Base-by-base conservation (phyloP, 37 sponge, comb jelly and placozoan genomes). In the Beroe ovata region DNA sequence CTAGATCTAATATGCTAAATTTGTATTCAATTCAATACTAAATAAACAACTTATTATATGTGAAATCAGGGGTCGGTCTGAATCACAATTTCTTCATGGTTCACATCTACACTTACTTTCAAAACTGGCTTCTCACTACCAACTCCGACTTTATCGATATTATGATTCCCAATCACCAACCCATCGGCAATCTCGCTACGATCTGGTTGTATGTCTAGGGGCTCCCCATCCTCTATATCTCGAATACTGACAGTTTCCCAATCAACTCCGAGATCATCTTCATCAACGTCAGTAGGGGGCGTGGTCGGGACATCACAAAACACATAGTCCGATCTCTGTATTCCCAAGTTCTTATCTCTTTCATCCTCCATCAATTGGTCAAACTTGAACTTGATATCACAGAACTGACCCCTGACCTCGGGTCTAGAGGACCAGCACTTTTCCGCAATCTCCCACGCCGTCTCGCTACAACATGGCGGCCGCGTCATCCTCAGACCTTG, bases 391-490 rank as follows among this genome's bases (percentile, higher is more conserved):
- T 77, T 77, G n/a, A 77, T 77, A 1, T 42, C 54, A 20, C n/a
- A 36, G 54, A 77, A 77, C n/a, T 39, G 36, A 8, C 54, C 84
- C 47, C 84, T 77, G 14, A n/a, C 47, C 4, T 39, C 47, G 8
- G 84, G 41, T 0, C 33, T 37, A 1, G 19, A 18, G 25, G 35
- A 30, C 84, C 84, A 77, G 54, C 84, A 77, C 28, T 35, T 16
- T 54, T 36, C 28, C 4, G 54, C 54, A 18, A 77, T 42, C 22
- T 4, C n/a, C 84, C 84, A 77, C 25, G 33, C 42, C 11, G n/a
- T 16, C 22, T 77, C 84, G 54, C 28, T 39, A 25, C 84, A 77
- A 4, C 54, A 77, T 6, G 84, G 84, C 47, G 84, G 84, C 84
- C 33, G 84, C 14, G 39, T 42, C 84, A 42, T 42, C 28, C 84